Percentiles rank a stretch among this genome's conserved stretches.
Conservation (phyloP, 1,140 invertebrate species). For the Mercenaria mercenaria region DNA sequence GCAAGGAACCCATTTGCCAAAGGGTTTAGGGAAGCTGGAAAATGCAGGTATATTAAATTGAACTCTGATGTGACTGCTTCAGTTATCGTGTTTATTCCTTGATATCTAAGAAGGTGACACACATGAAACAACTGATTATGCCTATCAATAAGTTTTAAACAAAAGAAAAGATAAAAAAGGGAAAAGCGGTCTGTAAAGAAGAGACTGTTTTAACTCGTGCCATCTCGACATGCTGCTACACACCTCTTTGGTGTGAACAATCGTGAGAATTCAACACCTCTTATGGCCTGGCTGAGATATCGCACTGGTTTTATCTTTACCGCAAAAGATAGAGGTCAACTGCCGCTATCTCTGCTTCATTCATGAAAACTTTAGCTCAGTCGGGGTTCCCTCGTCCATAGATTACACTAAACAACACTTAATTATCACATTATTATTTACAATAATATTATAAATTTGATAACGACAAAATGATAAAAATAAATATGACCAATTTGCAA, state of each 20-base stretch:
- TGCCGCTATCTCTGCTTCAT: constrained; percentile 35
- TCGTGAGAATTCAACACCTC: constrained; percentile 50
- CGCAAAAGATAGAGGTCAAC: constrained; percentile 50
- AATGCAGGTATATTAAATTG: constrained; percentile 73
- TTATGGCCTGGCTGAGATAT: neutral
- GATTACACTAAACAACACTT: constrained; percentile 12
- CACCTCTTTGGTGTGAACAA: neutral
- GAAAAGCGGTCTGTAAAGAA: too few relatives aligned
- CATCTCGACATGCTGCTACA: neutral
- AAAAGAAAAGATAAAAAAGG: too few relatives aligned
- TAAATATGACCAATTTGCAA: too few relatives aligned
- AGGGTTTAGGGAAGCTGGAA: constrained; percentile 80
- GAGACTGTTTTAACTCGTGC: neutral
- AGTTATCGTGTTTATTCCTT: too few relatives aligned
- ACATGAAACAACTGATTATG: too few relatives aligned
- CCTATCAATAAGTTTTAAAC: too few relatives aligned
- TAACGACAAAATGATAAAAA: neutral
- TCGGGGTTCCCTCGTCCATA: constrained; percentile 8
- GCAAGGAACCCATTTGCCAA: constrained; percentile 82
- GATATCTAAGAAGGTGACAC: too few relatives aligned
- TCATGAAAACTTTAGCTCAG: constrained; percentile 19
- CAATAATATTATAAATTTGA: constrained; percentile 39
- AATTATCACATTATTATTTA: constrained; percentile 49
- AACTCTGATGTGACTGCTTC: too few relatives aligned
- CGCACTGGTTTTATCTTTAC: neutral